A percentile compares a stretch with the other conserved stretches of the same genome.
phyloP scores from a whole-genome alignment of 2,113 vertebrate species.

The Ictalurus furcatus region DNA sequence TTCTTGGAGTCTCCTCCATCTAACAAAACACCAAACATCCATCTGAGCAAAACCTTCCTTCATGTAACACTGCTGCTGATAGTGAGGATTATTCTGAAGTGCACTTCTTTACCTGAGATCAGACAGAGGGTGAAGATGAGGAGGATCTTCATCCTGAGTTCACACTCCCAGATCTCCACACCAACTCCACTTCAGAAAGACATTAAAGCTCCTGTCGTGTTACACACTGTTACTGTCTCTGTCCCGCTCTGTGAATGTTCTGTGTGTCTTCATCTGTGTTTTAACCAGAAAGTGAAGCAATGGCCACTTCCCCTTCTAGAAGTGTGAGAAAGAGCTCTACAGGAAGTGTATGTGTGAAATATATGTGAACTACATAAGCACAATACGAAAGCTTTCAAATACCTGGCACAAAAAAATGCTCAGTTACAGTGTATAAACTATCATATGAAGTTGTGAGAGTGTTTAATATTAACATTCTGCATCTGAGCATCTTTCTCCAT shows the following conservation, averaged over 20 bases:
- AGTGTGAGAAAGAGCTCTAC: background rate
- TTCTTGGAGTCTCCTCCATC: background rate
- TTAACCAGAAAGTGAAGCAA: too few species aligned
- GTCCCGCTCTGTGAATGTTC: too few species aligned
- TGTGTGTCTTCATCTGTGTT: too few species aligned
- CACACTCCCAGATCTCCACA: background rate
- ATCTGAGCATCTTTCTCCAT: background rate
- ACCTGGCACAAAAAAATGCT: background rate
- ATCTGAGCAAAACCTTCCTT: slow-evolving; percentile 7
- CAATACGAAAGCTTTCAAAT: background rate
- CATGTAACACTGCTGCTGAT: background rate
- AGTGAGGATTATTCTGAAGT: background rate
- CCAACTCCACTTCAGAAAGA: too few species aligned
- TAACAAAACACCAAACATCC: slow-evolving; percentile 11
- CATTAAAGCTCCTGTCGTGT: too few species aligned
- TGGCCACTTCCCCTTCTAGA: background rate
- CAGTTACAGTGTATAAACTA: background rate
- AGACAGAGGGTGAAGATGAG: slow-evolving; percentile 37
- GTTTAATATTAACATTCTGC: background rate
- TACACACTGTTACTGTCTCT: too few species aligned
- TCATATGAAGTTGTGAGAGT: background rate
- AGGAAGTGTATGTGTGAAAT: background rate
- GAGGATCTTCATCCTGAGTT: slow-evolving; percentile 16
- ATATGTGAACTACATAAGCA: background rate
- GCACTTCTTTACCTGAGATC: slow-evolving; percentile 57